Percentiles rank a stretch among this genome's conserved stretches.
phyloP scores from a whole-genome alignment of 2,113 vertebrate species.

The Aptenodytes forsteri region DNA sequence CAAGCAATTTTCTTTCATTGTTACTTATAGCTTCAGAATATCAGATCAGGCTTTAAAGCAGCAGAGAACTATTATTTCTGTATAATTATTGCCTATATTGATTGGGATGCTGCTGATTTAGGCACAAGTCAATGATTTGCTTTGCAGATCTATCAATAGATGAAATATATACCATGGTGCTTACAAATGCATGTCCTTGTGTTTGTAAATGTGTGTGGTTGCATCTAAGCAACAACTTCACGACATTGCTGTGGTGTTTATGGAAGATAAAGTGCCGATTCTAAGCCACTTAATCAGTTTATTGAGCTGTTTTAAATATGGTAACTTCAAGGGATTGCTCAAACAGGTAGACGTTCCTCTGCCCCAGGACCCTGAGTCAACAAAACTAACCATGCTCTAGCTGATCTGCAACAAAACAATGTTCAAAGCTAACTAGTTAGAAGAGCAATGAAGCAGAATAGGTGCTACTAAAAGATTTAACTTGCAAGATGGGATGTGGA shows the following conservation, averaged over 20 bases:
- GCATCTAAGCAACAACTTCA: background rate
- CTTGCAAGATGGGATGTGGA: background rate
- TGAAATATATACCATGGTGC: background rate
- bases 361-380: background rate
- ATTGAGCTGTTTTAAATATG: conserved; percentile 16
- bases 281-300: conserved; percentile 21
- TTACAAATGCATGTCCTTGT: background rate
- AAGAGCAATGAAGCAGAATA: background rate
- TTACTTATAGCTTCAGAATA: background rate
- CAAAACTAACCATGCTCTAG: background rate
- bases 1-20: background rate
- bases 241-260: background rate
- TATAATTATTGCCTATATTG: background rate
- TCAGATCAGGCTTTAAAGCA: background rate
- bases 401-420: background rate
- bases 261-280: background rate
- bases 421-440: background rate
- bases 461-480: background rate
- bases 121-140: background rate
- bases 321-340: background rate
- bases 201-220: background rate
- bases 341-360: background rate
- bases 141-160: background rate
- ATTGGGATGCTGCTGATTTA: background rate
- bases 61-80: background rate